Evolutionary conservation across 2,888 invertebrate genomes (phyloP).

Genomic region (Drosophila hamatofila): DNA sequence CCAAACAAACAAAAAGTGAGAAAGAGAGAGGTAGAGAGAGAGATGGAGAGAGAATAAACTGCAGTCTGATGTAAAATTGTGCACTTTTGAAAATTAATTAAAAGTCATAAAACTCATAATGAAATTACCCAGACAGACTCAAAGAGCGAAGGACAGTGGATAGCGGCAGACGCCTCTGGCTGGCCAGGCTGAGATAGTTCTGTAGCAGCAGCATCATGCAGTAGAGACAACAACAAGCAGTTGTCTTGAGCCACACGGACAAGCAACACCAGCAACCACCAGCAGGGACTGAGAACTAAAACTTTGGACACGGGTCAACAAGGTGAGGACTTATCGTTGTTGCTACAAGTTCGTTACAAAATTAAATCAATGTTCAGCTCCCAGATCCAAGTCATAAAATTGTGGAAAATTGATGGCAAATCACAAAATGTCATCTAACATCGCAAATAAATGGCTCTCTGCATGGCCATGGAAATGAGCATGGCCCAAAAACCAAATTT

Average conservation of each 20-base stretch:
- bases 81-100: slow-evolving; percentile 77
- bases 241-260: no score
- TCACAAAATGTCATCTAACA: slow-evolving; percentile 4
- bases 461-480: background rate
- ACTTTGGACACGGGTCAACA: slow-evolving; percentile 25
- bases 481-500: slow-evolving; percentile 19
- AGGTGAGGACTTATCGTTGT: slow-evolving; percentile 28
- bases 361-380: slow-evolving; percentile 59
- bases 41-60: slow-evolving; percentile 12
- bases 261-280: background rate
- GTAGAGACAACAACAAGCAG: background rate
- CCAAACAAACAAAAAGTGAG: slow-evolving; percentile 17
- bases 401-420: slow-evolving; percentile 19
- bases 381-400: slow-evolving; percentile 28
- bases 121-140: slow-evolving; percentile 59
- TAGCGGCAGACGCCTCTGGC: slow-evolving; percentile 5
- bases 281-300: background rate
- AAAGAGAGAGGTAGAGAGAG: background rate
- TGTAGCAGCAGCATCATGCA: slow-evolving; percentile 7
- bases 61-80: slow-evolving; percentile 66
- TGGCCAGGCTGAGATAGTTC: background rate
- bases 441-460: background rate
- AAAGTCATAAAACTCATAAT: slow-evolving; percentile 79
- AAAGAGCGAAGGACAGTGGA: slow-evolving; percentile 10
- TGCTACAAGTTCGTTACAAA: slow-evolving; percentile 42